phyloP scores from a whole-genome alignment of 2,113 vertebrate genomes.

The Lepus americanus region DNA sequence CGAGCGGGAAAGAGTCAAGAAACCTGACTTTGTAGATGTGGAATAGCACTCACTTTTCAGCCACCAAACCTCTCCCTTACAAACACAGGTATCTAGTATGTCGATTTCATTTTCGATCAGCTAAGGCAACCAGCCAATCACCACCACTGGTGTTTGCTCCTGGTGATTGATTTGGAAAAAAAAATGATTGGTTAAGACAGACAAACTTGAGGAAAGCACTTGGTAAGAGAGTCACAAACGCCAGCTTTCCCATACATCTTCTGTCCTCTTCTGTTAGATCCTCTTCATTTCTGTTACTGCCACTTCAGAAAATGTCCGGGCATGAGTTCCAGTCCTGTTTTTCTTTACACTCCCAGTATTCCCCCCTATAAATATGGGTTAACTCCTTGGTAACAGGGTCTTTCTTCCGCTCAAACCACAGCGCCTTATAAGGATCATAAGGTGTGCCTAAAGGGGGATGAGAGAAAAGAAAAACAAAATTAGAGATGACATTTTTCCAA shows the following conservation, averaged over 20 bases:
- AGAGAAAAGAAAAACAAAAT: conserved; percentile 42
- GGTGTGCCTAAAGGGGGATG: conserved; percentile 86
- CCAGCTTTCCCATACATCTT: conserved; percentile 66
- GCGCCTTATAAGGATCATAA: conserved; percentile 92
- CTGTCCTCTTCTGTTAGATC: conserved; percentile 57
- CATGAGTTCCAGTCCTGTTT: conserved; percentile 93
- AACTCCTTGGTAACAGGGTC: conserved; percentile 93
- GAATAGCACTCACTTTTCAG: background rate
- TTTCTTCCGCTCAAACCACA: conserved; percentile 95
- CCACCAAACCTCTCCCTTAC: conserved; percentile 56
- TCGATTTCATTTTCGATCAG: conserved; percentile 78
- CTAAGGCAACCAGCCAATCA: conserved; percentile 89
- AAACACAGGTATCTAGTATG: conserved; percentile 48
- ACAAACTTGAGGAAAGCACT: conserved; percentile 82
- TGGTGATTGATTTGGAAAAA: conserved; percentile 84
- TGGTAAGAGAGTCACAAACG: conserved; percentile 70
- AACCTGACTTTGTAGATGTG: background rate
- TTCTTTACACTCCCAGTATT: conserved; percentile 96
- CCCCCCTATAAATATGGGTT: conserved; percentile 94
- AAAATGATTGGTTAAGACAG: conserved; percentile 85
- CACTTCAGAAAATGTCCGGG: conserved; percentile 93
- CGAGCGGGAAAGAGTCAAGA: conserved; percentile 43
- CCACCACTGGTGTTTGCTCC: conserved; percentile 82
- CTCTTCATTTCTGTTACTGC: conserved; percentile 30
- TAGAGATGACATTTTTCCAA: background rate